Base-by-base conservation (phyloP, 1,140 invertebrate genomes). In the Polyergus mexicanus region DNA sequence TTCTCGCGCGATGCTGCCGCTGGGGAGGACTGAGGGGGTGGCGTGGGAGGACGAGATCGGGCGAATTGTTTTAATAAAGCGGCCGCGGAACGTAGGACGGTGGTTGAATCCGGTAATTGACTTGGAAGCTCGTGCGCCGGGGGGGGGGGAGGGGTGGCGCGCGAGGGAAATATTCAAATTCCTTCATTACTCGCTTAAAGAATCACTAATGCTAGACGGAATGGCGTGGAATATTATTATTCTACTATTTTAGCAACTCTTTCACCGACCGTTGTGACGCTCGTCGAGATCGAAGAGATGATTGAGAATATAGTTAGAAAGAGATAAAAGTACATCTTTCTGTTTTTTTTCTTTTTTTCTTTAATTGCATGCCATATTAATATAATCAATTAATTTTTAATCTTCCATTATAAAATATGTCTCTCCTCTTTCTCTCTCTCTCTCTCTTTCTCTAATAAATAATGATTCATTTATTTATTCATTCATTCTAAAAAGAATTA, bases 1-100 rank as follows among this genome's bases (percentile, higher is more conserved):
- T 85, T 85, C 54, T 58, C 63, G 69, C 75, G 86, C 56, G 69
- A 16, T 22, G 68, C 47, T 84, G 47, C 76, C 58, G 75, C 69
- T 62, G 58, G 58, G 77, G 80, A 83, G 32, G 65, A 44, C 58
- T 47, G 66, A 62, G 65, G 83, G 75, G 80, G 60, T 58, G 51
- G 38, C 22, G 63, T 54, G 75, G 85, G 76, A 51, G 76, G 63
- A 76, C 58, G 78, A 78, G 86, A 90, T 92, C 88, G 86, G 77
- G 88, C 88, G 91, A 92, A 93, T 93, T 93, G 92, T 93, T 93
- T 94, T 93, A 94, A 94, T 94, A 93, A 93, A 93, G 92, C 90
- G 87, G 87, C 88, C 89, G 86, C 86, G 87, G 89, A 91, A 87
- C 87, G 84, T 84, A 87, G 77, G 88, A 92, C 90, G 91, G 90